Conservation (phyloP, 2,113 vertebrate species). For the Odontophorus gujanensis region DNA sequence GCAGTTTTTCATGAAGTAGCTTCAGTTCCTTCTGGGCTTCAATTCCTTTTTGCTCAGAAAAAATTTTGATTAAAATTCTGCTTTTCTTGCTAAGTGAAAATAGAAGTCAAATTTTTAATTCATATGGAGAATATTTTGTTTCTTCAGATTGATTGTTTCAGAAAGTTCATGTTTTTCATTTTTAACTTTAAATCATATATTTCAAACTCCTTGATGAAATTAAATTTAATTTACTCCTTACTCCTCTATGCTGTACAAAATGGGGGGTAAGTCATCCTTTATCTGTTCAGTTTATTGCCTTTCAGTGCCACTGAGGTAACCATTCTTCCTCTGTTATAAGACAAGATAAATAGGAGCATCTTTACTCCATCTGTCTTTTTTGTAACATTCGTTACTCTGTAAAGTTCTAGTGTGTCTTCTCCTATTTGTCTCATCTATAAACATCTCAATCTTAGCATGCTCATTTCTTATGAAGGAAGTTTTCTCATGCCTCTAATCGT, state of each 20-base stretch:
- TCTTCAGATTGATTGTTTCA: neutral
- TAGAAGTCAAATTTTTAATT: neutral
- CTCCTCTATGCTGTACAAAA: neutral
- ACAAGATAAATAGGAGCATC: neutral
- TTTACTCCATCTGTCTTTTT: constrained; percentile 8
- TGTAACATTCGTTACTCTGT: neutral
- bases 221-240: neutral
- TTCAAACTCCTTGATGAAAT: neutral
- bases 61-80: neutral
- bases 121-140: neutral
- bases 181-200: neutral
- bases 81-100: neutral
- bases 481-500: neutral
- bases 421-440: constrained; percentile 42
- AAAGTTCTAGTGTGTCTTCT: constrained; percentile 4
- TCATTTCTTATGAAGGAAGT: neutral
- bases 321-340: neutral
- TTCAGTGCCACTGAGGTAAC: neutral
- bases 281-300: neutral
- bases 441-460: constrained; percentile 28
- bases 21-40: neutral
- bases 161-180: neutral
- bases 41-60: neutral
- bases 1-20: neutral
- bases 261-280: neutral